A percentile compares a stretch with the other conserved stretches of the same genome.
Evolutionary conservation across 2,113 vertebrate species (phyloP).

Genomic region (Nothoprocta pentlandii): DNA sequence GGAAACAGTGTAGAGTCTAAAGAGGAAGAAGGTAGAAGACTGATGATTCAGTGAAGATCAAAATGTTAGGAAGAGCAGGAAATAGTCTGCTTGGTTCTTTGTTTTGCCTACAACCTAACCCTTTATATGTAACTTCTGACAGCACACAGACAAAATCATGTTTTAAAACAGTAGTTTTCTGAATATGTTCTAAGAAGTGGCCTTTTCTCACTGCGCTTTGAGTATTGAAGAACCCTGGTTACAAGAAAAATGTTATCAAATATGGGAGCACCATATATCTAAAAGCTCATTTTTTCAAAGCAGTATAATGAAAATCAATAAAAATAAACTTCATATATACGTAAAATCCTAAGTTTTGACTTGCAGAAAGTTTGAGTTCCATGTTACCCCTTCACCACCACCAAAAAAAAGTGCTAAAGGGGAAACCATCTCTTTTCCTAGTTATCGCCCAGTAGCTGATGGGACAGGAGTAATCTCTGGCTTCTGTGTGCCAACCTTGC

Average conservation of each 20-base stretch:
- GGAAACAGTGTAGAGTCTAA: background rate
- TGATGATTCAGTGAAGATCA: background rate
- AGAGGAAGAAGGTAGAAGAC: background rate
- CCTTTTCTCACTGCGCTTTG: accelerated
- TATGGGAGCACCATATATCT: accelerated
- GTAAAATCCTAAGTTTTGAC: background rate
- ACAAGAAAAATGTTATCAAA: background rate
- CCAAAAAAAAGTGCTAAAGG: background rate
- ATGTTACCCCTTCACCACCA: background rate
- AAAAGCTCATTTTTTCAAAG: background rate
- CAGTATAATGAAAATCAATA: background rate
- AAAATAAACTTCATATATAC: background rate
- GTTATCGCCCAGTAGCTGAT: background rate
- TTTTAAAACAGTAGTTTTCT: background rate
- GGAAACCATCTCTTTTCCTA: accelerated
- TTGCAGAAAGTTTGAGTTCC: background rate
- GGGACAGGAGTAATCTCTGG: background rate
- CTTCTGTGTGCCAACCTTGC: background rate
- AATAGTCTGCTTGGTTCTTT: background rate
- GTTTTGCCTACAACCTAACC: background rate
- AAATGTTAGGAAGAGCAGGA: background rate
- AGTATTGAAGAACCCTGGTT: background rate
- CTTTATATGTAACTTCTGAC: background rate
- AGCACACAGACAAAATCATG: background rate
- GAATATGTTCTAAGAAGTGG: background rate